Evolutionary conservation across 2,113 vertebrate species (phyloP).

Genomic region (Mungos mungo): DNA sequence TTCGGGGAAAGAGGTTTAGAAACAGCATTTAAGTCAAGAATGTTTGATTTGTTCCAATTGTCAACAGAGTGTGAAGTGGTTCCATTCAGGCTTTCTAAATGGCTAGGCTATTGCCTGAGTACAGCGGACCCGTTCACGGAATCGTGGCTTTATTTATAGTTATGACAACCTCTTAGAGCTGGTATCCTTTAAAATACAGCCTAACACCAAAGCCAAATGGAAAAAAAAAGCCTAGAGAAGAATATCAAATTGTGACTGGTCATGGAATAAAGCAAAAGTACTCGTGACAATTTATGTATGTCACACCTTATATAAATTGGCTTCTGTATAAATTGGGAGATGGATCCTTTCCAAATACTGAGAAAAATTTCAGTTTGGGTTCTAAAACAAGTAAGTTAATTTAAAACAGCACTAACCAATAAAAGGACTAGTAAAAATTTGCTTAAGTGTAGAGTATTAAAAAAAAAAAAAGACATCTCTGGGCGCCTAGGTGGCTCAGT

Average conservation of each 20-base stretch:
- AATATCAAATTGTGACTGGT: background rate
- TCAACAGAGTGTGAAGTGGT: background rate
- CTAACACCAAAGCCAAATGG: background rate
- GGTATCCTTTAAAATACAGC: background rate
- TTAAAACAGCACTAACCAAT: background rate
- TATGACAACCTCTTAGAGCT: background rate
- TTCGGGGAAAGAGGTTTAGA: background rate
- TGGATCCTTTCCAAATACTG: background rate
- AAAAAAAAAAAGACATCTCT: background rate
- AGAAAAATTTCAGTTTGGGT: background rate
- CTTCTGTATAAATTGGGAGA: background rate
- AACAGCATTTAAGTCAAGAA: background rate
- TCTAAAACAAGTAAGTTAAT: background rate
- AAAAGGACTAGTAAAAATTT: background rate
- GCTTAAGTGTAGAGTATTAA: background rate
- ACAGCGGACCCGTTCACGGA: background rate
- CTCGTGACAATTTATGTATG: fast-evolving
- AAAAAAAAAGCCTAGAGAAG: background rate
- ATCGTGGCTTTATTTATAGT: background rate
- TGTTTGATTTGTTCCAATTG: background rate
- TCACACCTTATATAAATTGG: too few species aligned
- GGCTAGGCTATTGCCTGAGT: background rate
- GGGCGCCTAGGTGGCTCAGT: too few species aligned
- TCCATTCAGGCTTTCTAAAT: background rate
- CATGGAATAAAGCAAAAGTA: background rate